These are phyloP conservation scores for Nerophis lumbriciformis DNA, from an alignment of 2,113 vertebrate genomes.

Conservation along the genomic window DNA sequence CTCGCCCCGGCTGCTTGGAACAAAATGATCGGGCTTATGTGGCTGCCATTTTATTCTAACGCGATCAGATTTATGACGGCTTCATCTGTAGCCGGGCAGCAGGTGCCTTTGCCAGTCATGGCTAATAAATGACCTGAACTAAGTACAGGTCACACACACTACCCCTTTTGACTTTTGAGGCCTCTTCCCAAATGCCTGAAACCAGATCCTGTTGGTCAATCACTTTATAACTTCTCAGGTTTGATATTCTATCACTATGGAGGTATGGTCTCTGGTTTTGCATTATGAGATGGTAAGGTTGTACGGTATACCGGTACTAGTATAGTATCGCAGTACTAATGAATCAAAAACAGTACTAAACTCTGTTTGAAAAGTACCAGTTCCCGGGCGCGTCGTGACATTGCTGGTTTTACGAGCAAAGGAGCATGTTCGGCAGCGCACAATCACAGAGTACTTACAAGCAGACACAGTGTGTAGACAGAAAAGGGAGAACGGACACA, in stretches of 20 bases:
- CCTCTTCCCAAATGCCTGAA: constrained; percentile 35
- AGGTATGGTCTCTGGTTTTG: constrained; percentile 18
- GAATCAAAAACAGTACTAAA: too few species aligned
- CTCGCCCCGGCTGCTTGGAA: constrained; percentile 8
- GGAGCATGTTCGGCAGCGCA: too few species aligned
- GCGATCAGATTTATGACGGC: constrained; percentile 28
- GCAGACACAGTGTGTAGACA: too few species aligned
- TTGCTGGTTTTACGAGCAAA: too few species aligned
- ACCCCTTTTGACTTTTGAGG: constrained; percentile 40
- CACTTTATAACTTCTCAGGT: constrained; percentile 36
- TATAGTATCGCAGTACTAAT: too few species aligned
- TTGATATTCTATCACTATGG: constrained; percentile 36
- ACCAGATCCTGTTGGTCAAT: constrained; percentile 32
- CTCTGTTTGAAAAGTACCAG: too few species aligned
- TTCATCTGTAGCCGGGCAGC: constrained; percentile 35
- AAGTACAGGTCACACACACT: constrained; percentile 34
- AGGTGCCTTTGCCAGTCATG: constrained; percentile 20
- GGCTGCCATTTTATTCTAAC: constrained; percentile 16
- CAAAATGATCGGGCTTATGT: neutral
- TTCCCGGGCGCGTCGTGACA: too few species aligned
- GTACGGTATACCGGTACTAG: too few species aligned
- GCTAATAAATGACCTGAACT: constrained; percentile 33
- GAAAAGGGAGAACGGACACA: too few species aligned
- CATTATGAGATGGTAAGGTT: constrained; percentile 16
- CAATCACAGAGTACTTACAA: too few species aligned